Base-by-base conservation (phyloP, 1,140 invertebrate species). In the Cydia amplana region DNA sequence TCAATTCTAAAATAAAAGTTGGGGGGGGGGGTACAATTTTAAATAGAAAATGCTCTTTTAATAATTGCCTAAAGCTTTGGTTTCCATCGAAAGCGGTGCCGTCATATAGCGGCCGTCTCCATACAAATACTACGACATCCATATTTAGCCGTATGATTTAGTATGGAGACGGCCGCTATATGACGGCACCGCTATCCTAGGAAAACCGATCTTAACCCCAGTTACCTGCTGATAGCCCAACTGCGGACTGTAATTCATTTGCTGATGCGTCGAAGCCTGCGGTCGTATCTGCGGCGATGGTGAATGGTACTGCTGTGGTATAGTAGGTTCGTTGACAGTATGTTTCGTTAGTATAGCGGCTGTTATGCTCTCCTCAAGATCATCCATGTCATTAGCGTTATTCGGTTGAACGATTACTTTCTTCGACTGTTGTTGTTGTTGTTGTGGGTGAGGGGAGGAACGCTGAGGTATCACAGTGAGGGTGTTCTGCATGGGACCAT, bases 301-400 rank as follows among this genome's bases (percentile, higher is more conserved):
- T 1, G 87, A 78, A 51, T 88, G 86, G 73, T 85, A 88, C 51
- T 87, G 87, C 75, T 88, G 86, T 0, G 83, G 83, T 14, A 74
- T 85, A 12, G 84, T 73, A 43, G 79, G 87, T 1, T 89, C 88
- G 32, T 74, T 87, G 1, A 85, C 82, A 5, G 90, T 85, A 73
- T 90, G 87, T 78, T 92, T 93, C 14, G 88, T 87, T 7, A 93
- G 83, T 76, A 93, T 91, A 14, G 91, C 93, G 6, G 92, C 93
- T 4, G 91, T 91, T 77, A 93, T 93, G 79, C 92, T 93, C 70
- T 93, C 91, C 80, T 93, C 92, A 23, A 93, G 84, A 80, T 93
- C 91, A 55, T 92, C 93, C 86, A 92, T 88, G 74, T 93, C 91
- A 72, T 83, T 93, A 2, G 91, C 88, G 23, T 90, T 91, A 72